Base-by-base conservation (phyloP, 2,797 vertebrate genomes). In the Syncerus caffer region DNA sequence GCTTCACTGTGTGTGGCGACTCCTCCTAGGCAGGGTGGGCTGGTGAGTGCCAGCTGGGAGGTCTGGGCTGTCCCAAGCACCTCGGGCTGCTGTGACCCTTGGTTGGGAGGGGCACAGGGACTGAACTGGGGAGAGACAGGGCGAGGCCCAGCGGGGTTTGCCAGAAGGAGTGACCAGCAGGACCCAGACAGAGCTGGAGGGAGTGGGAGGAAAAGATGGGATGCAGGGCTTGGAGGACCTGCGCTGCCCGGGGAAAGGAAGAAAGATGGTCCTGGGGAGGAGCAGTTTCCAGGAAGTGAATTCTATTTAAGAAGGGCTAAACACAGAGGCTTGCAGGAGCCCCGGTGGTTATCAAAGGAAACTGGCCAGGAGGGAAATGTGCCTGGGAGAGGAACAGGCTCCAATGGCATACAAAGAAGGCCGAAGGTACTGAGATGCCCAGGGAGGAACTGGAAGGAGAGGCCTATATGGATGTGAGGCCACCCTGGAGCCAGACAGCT, bases 1-100 rank as follows among this genome's bases (percentile, higher is more conserved):
- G 99, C 99, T 98, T 99, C 97, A 99, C 99, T 93, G 98, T 98
- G 76, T 99, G 98, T 7, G 98, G 97, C 6, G 95, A 97, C 93
- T 99, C 99, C n/a, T 99, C 99, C 99, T 99, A 96, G 19, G 14
- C 58, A 7, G 67, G 42, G 21, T 15, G 1, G 15, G 45, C 3
- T 57, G 0, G 42, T 79, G 74, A 88, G 85, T 7, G 12, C 17
- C 7, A 15, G 13, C 23, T 6, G 2, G 29, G 31, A 58, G 42
- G 9, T 88, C 57, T 51, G 76, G 23, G 47, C 64, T 25, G 16
- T 67, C 51, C 67, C 29, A 17, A 42, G 11, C 4, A 7, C 31
- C 31, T 51, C 31, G 12, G 50, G 79, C 79, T 27, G 27, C 57
- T 25, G 11, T 55, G 42, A 51, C 19, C 76, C 21, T n/a, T 16